Evolutionary conservation across 1,140 invertebrate genomes (phyloP).

Genomic region (Battus philenor): DNA sequence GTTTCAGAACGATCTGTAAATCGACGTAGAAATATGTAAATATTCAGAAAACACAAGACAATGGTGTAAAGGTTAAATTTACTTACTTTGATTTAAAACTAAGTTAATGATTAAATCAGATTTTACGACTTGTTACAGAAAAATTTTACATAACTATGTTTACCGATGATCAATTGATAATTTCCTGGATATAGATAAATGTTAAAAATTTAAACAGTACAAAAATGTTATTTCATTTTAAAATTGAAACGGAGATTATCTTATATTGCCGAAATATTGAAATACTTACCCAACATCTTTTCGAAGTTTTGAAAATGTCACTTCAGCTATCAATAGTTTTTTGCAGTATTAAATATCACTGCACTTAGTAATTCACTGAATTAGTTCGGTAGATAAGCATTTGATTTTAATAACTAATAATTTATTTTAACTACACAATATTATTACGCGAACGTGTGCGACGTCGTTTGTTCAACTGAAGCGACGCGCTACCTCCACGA

Average conservation of each 20-base stretch:
- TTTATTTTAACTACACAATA: constrained; percentile 17
- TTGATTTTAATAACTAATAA: constrained; percentile 9
- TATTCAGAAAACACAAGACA: too few species aligned
- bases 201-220: too few species aligned
- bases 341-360: constrained; percentile 23
- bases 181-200: too few species aligned
- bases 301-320: constrained; percentile 26
- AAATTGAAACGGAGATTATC: neutral
- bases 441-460: constrained; percentile 46
- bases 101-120: neutral
- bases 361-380: constrained; percentile 42
- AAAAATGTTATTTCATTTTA: too few species aligned
- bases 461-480: constrained; percentile 20
- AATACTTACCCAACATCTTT: constrained; percentile 51
- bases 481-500: constrained; percentile 32
- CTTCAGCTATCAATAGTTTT: constrained; percentile 16
- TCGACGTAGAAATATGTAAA: too few species aligned
- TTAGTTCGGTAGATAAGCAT: constrained; percentile 27
- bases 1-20: too few species aligned
- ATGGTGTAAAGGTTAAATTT: too few species aligned
- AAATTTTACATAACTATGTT: neutral
- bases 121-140: neutral
- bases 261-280: neutral
- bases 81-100: neutral
- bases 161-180: neutral